Percentiles rank a stretch among this genome's conserved stretches.
Conservation (phyloP, 2,113 vertebrate genomes). For the Malaclemys terrapin region DNA sequence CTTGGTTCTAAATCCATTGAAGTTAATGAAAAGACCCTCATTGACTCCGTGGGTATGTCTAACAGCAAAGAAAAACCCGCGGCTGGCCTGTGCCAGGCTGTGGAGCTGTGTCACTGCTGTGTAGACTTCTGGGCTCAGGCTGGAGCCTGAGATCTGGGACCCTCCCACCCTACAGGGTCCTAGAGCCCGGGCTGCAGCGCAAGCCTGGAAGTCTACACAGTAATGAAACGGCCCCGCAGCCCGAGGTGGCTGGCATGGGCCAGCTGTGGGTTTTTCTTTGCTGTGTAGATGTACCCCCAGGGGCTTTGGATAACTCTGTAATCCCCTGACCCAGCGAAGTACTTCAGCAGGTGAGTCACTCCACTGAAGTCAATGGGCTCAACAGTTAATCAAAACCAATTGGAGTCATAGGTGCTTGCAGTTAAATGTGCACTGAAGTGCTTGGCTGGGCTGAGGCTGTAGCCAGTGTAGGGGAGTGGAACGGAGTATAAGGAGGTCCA, state of each 20-base stretch:
- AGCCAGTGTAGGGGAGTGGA: background rate
- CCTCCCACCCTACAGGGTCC: too few species aligned
- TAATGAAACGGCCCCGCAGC: too few species aligned
- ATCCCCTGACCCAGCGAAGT: background rate
- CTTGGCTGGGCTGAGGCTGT: background rate
- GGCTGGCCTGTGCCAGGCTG: background rate
- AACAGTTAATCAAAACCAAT: slow-evolving; percentile 32
- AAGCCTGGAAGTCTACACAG: too few species aligned
- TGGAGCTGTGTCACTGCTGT: too few species aligned
- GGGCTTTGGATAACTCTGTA: background rate
- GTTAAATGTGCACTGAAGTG: slow-evolving; percentile 27
- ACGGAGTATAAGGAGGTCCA: background rate
- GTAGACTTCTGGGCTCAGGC: too few species aligned
- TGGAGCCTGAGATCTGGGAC: too few species aligned
- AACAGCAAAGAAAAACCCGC: too few species aligned
- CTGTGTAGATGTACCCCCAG: too few species aligned
- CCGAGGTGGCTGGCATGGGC: too few species aligned
- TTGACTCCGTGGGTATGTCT: too few species aligned
- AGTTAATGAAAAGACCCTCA: background rate
- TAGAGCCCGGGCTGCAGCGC: too few species aligned
- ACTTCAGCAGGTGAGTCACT: background rate
- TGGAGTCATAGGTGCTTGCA: slow-evolving; percentile 38
- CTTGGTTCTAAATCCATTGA: background rate
- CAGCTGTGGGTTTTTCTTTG: too few species aligned
- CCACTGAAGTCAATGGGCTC: slow-evolving; percentile 13